phyloP scores from a whole-genome alignment of 2,888 invertebrate species.

The Notodonta dromedarius region DNA sequence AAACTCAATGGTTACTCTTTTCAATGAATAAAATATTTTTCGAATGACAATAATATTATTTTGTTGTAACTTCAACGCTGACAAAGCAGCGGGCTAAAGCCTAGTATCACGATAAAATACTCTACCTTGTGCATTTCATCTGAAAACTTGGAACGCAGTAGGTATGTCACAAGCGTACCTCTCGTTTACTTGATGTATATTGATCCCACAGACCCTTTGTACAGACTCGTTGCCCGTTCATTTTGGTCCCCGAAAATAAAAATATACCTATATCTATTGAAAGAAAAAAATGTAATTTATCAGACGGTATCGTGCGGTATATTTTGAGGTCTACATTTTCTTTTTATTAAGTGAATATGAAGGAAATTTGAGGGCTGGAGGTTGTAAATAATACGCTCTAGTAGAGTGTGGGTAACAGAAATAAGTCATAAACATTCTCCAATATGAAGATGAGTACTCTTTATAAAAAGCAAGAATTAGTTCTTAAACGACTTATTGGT shows the following conservation, averaged over 20 bases:
- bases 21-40: no score
- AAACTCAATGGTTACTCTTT: no score
- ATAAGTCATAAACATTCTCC: not conserved
- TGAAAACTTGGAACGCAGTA: constrained; percentile 24
- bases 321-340: constrained; percentile 6
- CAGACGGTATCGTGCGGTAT: constrained; percentile 8
- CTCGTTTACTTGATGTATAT: constrained; percentile 65
- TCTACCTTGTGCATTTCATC: constrained; percentile 27
- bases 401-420: not conserved
- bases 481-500: no score
- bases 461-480: no score
- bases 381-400: not conserved
- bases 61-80: no score
- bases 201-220: constrained; percentile 57
- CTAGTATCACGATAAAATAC: constrained; percentile 3
- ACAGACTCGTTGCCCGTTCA: constrained; percentile 47
- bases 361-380: not conserved
- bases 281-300: constrained; percentile 22
- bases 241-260: constrained; percentile 37
- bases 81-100: no score
- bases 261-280: constrained; percentile 33
- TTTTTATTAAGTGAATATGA: constrained; percentile 3
- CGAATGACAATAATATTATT: no score
- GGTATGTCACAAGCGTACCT: constrained; percentile 37
- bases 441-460: no score